A percentile compares a stretch with the other conserved stretches of the same genome.
Conservation (phyloP, 2,797 vertebrate genomes). For the Micromesistius poutassou region DNA sequence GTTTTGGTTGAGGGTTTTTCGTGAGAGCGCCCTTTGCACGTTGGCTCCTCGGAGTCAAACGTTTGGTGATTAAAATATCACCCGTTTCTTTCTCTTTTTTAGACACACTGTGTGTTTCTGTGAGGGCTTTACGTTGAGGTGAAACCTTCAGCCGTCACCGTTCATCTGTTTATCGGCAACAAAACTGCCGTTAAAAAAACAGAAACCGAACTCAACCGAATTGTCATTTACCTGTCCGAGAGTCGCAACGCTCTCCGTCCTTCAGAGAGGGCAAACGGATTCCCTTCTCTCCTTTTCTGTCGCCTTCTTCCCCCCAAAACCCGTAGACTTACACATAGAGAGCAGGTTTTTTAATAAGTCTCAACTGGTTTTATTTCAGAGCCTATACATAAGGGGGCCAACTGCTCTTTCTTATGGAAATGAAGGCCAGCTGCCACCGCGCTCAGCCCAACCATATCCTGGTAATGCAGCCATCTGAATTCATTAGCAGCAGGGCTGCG, state of each 20-base stretch:
- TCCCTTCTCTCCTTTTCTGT: slow-evolving; percentile 15
- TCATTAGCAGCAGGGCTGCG: slow-evolving; percentile 66
- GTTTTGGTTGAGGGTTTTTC: background rate
- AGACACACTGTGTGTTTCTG: no score
- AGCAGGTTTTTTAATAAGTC: slow-evolving; percentile 65
- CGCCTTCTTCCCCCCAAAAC: slow-evolving; percentile 4
- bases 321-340: slow-evolving; percentile 51
- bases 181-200: background rate
- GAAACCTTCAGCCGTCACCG: no score
- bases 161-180: slow-evolving; percentile 8
- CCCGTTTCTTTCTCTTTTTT: no score
- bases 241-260: slow-evolving; percentile 42
- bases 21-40: no score
- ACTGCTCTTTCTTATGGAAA: slow-evolving; percentile 76
- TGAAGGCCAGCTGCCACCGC: slow-evolving; percentile 74
- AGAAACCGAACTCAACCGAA: slow-evolving; percentile 43
- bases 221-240: slow-evolving; percentile 41
- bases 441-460: slow-evolving; percentile 69
- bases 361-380: slow-evolving; percentile 70
- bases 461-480: slow-evolving; percentile 75
- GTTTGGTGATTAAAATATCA: no score
- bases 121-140: no score
- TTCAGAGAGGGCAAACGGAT: slow-evolving; percentile 47
- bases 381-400: slow-evolving; percentile 69
- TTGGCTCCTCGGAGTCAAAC: no score